A percentile compares a stretch with the other conserved stretches of the same genome.
phyloP scores from a whole-genome alignment of 2,888 invertebrate species.

The Amiota communis region DNA sequence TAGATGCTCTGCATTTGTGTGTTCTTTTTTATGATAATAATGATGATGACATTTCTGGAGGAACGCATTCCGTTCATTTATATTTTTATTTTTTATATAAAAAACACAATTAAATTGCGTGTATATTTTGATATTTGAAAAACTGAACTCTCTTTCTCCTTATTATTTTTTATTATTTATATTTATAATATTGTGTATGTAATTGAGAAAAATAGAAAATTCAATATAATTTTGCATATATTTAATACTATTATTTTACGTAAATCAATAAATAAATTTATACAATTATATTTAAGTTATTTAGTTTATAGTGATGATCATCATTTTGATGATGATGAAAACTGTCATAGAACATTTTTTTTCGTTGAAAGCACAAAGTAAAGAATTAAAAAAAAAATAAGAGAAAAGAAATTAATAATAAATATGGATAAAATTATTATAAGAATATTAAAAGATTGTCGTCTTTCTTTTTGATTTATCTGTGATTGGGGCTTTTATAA shows the following conservation, averaged over 20 bases:
- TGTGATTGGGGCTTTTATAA: background rate
- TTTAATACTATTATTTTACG: too few relatives aligned
- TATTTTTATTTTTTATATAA: background rate
- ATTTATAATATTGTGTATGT: too few relatives aligned
- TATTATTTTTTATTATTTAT: background rate
- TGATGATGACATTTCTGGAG: too few relatives aligned
- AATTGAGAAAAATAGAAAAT: too few relatives aligned
- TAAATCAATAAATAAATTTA: background rate
- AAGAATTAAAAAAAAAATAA: background rate
- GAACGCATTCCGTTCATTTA: slow-evolving; percentile 8
- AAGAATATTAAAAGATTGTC: too few relatives aligned
- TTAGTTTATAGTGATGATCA: background rate
- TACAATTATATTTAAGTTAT: background rate
- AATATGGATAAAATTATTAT: background rate
- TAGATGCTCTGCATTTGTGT: too few relatives aligned
- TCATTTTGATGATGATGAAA: background rate
- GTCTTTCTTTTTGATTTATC: background rate
- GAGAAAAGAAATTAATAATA: background rate
- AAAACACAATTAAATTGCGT: background rate
- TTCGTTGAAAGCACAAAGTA: slow-evolving; percentile 17
- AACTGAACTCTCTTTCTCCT: background rate
- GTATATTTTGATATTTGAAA: background rate
- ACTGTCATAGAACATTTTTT: too few relatives aligned
- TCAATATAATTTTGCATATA: too few relatives aligned
- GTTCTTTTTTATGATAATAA: too few relatives aligned